A percentile compares a stretch with the other conserved stretches of the same genome.
phyloP scores from a whole-genome alignment of 2,888 invertebrate genomes.

The Pediacus dermestoides region DNA sequence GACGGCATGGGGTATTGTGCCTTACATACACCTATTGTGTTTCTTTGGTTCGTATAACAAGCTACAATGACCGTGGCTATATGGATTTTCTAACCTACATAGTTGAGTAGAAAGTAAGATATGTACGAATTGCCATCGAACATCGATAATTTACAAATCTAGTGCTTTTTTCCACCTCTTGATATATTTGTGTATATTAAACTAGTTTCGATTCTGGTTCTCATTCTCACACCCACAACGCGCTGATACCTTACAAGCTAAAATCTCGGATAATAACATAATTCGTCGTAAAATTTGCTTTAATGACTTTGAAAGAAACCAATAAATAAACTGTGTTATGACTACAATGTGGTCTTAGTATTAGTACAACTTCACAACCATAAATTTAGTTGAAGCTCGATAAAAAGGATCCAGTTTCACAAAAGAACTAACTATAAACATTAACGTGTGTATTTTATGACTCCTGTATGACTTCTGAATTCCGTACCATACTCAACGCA shows the following conservation, averaged over 20 bases:
- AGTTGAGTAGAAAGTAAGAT: slow-evolving; percentile 42
- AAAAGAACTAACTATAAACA: slow-evolving; percentile 1
- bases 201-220: too few species aligned
- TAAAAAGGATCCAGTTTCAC: slow-evolving; percentile 2
- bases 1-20: slow-evolving; percentile 20
- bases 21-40: slow-evolving; percentile 19
- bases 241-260: not conserved
- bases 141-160: slow-evolving; percentile 20
- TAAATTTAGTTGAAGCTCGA: slow-evolving; percentile 1
- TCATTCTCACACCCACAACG: slow-evolving; percentile 23
- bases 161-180: slow-evolving; percentile 14
- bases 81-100: slow-evolving; percentile 44
- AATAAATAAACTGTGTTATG: slow-evolving; percentile 2
- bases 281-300: not conserved
- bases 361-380: slow-evolving; percentile 1
- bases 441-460: slow-evolving; percentile 2
- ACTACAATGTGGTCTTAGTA: slow-evolving; percentile 1
- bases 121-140: slow-evolving; percentile 21
- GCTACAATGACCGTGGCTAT: slow-evolving; percentile 6
- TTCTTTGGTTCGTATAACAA: slow-evolving; percentile 15
- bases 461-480: slow-evolving; percentile 1
- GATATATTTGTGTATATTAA: slow-evolving; percentile 23
- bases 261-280: not conserved
- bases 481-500: not conserved
- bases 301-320: not conserved